These are phyloP conservation scores for Melangyna quadrimaculata DNA, from an alignment of 2,888 invertebrate genomes.

Conservation along the genomic window DNA sequence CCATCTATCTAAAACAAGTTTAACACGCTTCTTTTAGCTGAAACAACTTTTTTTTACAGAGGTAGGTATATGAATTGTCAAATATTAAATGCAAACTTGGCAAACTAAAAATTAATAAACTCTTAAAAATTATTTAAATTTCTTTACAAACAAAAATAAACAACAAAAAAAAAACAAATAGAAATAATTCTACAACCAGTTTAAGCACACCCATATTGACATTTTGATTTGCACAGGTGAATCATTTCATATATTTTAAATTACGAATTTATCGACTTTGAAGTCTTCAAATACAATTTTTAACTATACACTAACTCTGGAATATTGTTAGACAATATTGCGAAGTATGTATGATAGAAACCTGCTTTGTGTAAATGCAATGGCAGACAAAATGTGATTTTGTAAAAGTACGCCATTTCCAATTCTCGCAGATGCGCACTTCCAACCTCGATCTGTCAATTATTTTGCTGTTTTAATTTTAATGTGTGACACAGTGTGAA, in stretches of 20 bases:
- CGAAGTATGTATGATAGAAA: no score
- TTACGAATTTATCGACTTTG: not conserved
- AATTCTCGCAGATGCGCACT: no score
- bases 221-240: not conserved
- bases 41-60: slow-evolving; percentile 3
- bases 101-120: not conserved
- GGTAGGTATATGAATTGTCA: not conserved
- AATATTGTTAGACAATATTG: no score
- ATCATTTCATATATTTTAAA: not conserved
- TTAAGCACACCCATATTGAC: not conserved
- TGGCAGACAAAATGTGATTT: no score
- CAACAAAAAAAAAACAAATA: not conserved
- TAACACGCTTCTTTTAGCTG: not conserved
- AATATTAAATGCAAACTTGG: not conserved
- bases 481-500: no score
- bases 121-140: slow-evolving; percentile 11
- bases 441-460: no score
- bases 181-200: not conserved
- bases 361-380: no score
- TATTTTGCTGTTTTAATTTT: no score
- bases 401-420: no score
- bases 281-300: no score
- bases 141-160: not conserved
- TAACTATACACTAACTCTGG: no score
- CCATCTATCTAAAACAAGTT: not conserved